phyloP scores from a whole-genome alignment of 2,113 vertebrate genomes.

The Oncorhynchus tshawytscha region DNA sequence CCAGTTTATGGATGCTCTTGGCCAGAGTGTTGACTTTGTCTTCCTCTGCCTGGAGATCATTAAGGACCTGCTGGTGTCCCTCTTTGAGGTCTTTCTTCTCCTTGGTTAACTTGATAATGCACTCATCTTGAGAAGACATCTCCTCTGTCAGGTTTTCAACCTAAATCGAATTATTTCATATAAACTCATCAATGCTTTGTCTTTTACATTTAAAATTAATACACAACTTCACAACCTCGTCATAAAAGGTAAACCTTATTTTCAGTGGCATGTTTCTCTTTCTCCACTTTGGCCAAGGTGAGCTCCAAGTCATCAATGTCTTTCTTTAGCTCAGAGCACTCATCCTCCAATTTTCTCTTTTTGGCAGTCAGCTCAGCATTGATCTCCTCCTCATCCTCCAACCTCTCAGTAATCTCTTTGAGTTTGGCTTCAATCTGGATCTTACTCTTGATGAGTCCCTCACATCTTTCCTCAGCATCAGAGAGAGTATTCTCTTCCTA shows the following conservation, averaged over 20 bases:
- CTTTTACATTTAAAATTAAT: slow-evolving; percentile 12
- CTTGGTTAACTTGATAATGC: slow-evolving; percentile 44
- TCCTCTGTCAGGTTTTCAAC: slow-evolving; percentile 49
- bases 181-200: not conserved
- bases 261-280: slow-evolving; percentile 76
- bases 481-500: slow-evolving; percentile 62
- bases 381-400: slow-evolving; percentile 81
- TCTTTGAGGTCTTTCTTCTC: slow-evolving; percentile 57
- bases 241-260: slow-evolving; percentile 71
- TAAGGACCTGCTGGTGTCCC: slow-evolving; percentile 52
- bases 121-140: slow-evolving; percentile 46
- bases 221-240: slow-evolving; percentile 30
- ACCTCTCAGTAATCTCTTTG: slow-evolving; percentile 78
- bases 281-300: slow-evolving; percentile 68
- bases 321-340: slow-evolving; percentile 72
- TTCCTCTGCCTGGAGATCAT: slow-evolving; percentile 73
- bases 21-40: slow-evolving; percentile 74
- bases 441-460: slow-evolving; percentile 67
- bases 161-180: not conserved
- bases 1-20: slow-evolving; percentile 70
- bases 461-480: slow-evolving; percentile 69
- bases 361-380: slow-evolving; percentile 83
- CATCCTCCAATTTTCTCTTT: slow-evolving; percentile 83
- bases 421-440: slow-evolving; percentile 63
- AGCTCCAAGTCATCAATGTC: slow-evolving; percentile 68